Evolutionary conservation across 2,888 invertebrate species (phyloP), one percentile per base, ranked within the genome.

Genomic region (Lasioglossum vierecki): DNA sequence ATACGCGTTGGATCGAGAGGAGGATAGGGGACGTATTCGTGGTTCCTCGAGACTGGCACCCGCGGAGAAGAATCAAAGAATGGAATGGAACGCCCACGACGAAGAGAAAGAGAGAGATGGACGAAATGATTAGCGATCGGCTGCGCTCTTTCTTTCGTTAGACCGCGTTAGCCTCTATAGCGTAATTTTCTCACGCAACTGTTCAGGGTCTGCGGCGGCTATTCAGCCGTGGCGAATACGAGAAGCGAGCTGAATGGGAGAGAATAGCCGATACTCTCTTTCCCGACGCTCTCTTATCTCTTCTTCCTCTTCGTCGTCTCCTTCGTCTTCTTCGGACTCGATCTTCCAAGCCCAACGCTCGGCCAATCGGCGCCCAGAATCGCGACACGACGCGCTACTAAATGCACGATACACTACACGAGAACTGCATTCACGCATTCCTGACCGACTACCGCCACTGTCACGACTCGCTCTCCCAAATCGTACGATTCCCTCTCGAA

Each of bases 221-320:
- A 68, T 68, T 68, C 35, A 39, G 35, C 22, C 30, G 22, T 22
- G 22, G 60, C 72, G 18, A 70, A 26, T 57, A 76, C 80, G 85
- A 87, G 80, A 80, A 88, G 87, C 89, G 79, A 85, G 82, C 88
- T 92, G 91, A 93, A 93, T 92, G 92, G 91, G 88, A 92, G 91
- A 90, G 89, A 88, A 92, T 90, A 93, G 90, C 92, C 93, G 93
- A 93, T 92, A 78, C 83, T 82, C 85, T 73, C 83, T 35, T 44
- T 35, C 79, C 22, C 72, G n/a, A 22, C 63, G 26, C 18, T 63
- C 66, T 22, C 13, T 75, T 74, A 41, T 49, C 30, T 35, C 35
- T 49, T 35, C 35, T 18, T 66, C 18, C 30, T 66, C 35, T 26
- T 60, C 66, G 35, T 35, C 35, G 35, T 66, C 66, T 15, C 8